These are phyloP conservation scores for Chloroceryle amazona DNA, from an alignment of 2,797 vertebrate genomes.

Conservation along the genomic window DNA sequence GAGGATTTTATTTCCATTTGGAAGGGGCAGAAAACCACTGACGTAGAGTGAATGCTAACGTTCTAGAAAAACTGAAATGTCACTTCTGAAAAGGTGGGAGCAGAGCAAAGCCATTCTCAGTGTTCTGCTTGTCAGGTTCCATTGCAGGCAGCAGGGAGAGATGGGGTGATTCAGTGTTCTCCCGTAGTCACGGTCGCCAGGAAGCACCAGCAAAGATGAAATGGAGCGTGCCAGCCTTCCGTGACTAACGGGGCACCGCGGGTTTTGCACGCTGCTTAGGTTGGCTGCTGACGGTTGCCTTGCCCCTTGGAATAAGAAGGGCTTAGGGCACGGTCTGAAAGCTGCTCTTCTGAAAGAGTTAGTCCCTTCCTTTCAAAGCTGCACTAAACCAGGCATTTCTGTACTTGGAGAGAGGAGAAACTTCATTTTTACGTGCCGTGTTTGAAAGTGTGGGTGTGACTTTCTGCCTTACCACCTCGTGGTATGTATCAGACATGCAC, in stretches of 20 bases:
- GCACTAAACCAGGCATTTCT: not conserved
- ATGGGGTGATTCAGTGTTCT: not conserved
- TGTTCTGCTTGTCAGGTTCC: not conserved
- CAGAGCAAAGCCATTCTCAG: not conserved
- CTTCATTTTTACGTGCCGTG: not conserved
- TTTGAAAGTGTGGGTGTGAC: not conserved
- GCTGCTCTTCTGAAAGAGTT: not conserved
- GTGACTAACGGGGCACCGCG: not conserved
- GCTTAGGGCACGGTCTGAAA: not conserved
- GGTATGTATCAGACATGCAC: accelerated
- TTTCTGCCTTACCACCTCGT: not conserved
- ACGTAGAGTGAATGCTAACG: not conserved
- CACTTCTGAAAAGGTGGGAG: not conserved
- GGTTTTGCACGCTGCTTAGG: not conserved
- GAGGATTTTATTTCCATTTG: not conserved
- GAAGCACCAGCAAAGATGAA: not conserved
- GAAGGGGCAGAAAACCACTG: not conserved
- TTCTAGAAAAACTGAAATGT: too few relatives aligned
- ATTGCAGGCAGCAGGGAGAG: not conserved
- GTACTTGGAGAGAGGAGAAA: not conserved
- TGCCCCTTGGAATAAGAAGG: not conserved
- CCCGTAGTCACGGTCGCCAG: too few relatives aligned
- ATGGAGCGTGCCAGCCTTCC: accelerated
- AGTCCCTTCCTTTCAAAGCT: not conserved
- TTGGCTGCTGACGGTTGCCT: accelerated